Evolutionary conservation across 1,140 invertebrate genomes (phyloP).

Genomic region (Caenorhabditis brenneri): DNA sequence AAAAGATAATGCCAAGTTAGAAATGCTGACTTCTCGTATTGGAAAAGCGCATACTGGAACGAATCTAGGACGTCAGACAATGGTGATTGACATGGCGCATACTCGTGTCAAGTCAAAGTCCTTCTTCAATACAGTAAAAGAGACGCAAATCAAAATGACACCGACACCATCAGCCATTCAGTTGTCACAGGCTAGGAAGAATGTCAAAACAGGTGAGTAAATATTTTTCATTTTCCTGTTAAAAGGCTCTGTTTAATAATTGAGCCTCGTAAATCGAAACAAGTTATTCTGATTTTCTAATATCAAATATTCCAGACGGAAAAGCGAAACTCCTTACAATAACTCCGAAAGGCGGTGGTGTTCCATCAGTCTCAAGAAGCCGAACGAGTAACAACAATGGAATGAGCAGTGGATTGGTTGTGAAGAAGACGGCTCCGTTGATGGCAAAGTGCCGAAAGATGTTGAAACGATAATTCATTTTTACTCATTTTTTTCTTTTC

Average conservation of each 20-base stretch:
- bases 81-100: conserved; percentile 19
- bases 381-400: conserved; percentile 6
- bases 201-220: neutral
- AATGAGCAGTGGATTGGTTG: neutral
- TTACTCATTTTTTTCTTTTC: neutral
- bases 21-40: neutral
- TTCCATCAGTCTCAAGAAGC: neutral
- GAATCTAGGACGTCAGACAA: conserved; percentile 6
- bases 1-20: neutral
- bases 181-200: conserved; percentile 1
- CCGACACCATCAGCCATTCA: conserved; percentile 5
- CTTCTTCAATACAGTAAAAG: neutral
- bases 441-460: neutral
- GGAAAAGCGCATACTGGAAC: neutral
- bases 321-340: conserved; percentile 15
- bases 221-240: neutral
- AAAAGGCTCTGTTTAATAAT: no score
- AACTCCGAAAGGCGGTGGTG: neutral
- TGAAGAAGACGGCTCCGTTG: neutral
- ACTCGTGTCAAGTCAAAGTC: neutral
- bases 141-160: conserved; percentile 5
- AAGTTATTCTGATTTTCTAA: no score
- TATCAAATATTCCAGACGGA: neutral
- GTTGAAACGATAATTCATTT: neutral
- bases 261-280: no score